Percentiles rank a stretch among this genome's conserved stretches.
phyloP scores from a whole-genome alignment of 2,888 invertebrate genomes.

The Orthosia incerta region DNA sequence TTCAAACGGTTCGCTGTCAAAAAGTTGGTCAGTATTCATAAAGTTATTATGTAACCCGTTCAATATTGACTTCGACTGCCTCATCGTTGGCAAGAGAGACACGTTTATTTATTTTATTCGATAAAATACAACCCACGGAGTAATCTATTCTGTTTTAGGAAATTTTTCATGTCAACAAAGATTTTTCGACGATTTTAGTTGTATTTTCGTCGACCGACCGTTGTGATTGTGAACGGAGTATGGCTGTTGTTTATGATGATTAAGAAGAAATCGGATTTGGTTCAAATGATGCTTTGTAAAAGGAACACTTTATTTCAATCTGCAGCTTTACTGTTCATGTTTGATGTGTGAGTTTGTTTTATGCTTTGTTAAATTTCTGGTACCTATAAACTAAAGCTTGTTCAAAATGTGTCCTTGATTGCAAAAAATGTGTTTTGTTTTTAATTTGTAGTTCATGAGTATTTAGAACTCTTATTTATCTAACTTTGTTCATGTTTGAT shows the following conservation, averaged over 20 bases:
- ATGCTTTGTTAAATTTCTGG: too few relatives aligned
- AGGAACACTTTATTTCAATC: neutral
- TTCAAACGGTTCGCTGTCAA: neutral
- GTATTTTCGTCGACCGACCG: constrained; percentile 22
- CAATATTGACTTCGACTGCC: neutral
- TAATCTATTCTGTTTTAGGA: constrained; percentile 2
- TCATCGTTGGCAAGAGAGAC: neutral
- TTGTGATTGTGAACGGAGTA: constrained; percentile 11
- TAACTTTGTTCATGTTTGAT: too few relatives aligned
- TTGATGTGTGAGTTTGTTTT: neutral
- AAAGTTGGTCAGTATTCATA: neutral
- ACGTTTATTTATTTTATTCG: neutral
- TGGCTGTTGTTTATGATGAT: constrained; percentile 58
- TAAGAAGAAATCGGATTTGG: constrained; percentile 48
- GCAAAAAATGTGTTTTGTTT: neutral
- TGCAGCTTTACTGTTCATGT: constrained; percentile 7
- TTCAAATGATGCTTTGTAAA: constrained; percentile 3
- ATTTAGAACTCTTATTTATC: too few relatives aligned
- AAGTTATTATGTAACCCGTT: neutral
- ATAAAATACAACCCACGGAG: constrained; percentile 3
- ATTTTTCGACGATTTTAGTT: constrained; percentile 22
- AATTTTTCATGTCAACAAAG: constrained; percentile 12
- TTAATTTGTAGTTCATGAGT: too few relatives aligned
- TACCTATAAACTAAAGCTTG: neutral
- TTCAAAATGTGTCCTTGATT: neutral